Percentiles rank a stretch among this genome's conserved stretches.
Conservation (phyloP, 2,797 vertebrate species). For the Pogonophryne albipinna region DNA sequence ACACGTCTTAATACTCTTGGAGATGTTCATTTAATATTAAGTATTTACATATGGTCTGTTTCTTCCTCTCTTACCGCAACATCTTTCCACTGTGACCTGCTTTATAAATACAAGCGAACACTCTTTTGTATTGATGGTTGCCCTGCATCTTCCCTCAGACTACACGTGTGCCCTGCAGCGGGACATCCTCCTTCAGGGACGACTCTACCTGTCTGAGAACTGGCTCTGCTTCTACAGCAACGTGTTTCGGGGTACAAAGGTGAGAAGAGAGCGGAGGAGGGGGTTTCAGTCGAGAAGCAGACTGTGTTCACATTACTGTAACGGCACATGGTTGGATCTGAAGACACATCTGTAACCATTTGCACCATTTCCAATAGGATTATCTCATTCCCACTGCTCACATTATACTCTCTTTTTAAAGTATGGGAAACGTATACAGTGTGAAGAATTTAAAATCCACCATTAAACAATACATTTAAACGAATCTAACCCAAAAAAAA, state of each 20-base stretch:
- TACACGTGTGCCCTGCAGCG: conserved; percentile 95
- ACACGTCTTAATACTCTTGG: too few species aligned
- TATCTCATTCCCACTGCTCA: too few species aligned
- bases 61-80: neutral
- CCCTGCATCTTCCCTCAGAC: conserved; percentile 78
- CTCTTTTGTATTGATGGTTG: neutral
- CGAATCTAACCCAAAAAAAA: too few species aligned
- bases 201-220: conserved; percentile 93
- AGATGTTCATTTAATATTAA: too few species aligned
- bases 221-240: conserved; percentile 97
- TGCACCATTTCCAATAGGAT: too few species aligned
- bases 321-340: neutral
- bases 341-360: too few species aligned
- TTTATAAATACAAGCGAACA: neutral
- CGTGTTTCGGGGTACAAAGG: conserved; percentile 94
- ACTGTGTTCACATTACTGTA: neutral
- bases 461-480: too few species aligned
- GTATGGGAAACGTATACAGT: too few species aligned
- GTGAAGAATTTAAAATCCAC: too few species aligned
- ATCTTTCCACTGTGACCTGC: neutral
- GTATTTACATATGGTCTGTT: too few species aligned
- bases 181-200: conserved; percentile 95
- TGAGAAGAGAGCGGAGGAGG: conserved; percentile 67
- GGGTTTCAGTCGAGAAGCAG: neutral
- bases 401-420: too few species aligned